A percentile compares a stretch with the other conserved stretches of the same genome.
These are phyloP conservation scores for Platyrinchus mystaceus DNA, from an alignment of 2,797 vertebrate species.

Conservation along the genomic window DNA sequence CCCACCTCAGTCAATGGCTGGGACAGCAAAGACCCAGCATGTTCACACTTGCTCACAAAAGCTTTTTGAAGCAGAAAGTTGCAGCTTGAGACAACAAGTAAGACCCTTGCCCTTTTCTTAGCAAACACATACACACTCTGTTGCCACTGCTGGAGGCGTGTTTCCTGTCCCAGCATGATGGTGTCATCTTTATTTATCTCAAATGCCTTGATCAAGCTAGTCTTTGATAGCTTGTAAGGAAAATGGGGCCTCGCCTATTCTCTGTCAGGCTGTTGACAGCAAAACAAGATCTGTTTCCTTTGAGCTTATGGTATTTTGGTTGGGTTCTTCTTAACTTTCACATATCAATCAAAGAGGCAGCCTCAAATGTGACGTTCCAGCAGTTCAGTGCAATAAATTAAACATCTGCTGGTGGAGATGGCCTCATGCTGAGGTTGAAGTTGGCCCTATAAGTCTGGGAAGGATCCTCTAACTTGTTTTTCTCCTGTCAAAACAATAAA, in stretches of 20 bases:
- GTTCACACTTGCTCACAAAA: constrained; percentile 19
- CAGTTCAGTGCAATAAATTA: neutral
- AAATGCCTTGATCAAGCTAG: constrained; percentile 5
- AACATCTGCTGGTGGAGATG: neutral
- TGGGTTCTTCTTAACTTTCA: constrained; percentile 9
- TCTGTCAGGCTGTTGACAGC: constrained; percentile 40
- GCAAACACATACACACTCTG: neutral
- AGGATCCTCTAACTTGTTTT: neutral
- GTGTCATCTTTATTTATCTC: constrained; percentile 43
- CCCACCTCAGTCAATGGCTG: neutral
- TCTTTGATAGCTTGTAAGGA: neutral
- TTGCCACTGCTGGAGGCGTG: constrained; percentile 8
- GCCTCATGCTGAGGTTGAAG: neutral
- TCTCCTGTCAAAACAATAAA: neutral
- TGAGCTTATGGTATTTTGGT: constrained; percentile 2
- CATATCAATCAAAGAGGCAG: neutral
- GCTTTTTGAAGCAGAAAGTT: constrained; percentile 14
- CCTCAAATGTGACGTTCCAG: neutral
- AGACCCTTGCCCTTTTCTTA: neutral
- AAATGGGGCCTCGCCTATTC: constrained; percentile 4
- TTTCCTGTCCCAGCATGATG: constrained; percentile 56
- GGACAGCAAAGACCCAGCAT: neutral
- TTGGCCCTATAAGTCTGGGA: neutral
- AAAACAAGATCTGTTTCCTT: constrained; percentile 50
- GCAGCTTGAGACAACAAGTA: neutral